Base-by-base conservation (phyloP, 2,113 vertebrate genomes). In the Bos indicus region DNA sequence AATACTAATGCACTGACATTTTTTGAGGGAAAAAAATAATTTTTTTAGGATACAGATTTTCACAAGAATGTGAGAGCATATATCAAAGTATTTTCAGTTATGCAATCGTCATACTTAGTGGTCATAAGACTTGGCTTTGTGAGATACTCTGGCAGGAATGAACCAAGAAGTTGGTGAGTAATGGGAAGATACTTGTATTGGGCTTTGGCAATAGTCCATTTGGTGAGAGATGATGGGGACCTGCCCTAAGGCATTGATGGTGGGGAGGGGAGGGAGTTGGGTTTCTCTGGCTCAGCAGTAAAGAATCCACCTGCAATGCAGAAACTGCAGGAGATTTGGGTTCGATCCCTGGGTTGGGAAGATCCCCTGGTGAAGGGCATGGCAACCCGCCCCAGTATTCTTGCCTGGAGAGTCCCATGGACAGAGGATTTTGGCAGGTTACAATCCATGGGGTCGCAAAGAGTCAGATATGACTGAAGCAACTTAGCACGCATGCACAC, bases 81-180 rank as follows among this genome's bases (percentile, higher is more conserved):
- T 95, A 33, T 23, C 36, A 57, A 93, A 85, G 25, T 95, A 59
- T 90, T 94, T 97, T 90, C 26, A 48, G 62, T 97, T 93, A 87
- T 30, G 21, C 13, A 83, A 4, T 25, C 64, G 14, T 71, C 28
- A 52, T 81, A 54, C 36, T 93, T 14, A 48, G 15, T 71, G 64
- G 36, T 80, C 82, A 40, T 64, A 48, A 64, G 51, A 62, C 80
- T 60, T 94, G 71, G 26, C 48, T 94, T 84, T 88, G 56, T 92
- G 64, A 64, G 62, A 74, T 93, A 77, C 23, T 21, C 48, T 40
- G 62, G 48, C 4, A 74, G 74, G 33, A 60, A 2, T 59, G 52
- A 93, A 54, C 26, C 26, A 95, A 91, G 43, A 78, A 91, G 33
- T 25, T 94, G 48, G 40, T 83, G 51, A 87, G 59, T 46, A 71